These are phyloP conservation scores for Ctena decussata DNA, from an alignment of 2,888 invertebrate species.

Conservation along the genomic window DNA sequence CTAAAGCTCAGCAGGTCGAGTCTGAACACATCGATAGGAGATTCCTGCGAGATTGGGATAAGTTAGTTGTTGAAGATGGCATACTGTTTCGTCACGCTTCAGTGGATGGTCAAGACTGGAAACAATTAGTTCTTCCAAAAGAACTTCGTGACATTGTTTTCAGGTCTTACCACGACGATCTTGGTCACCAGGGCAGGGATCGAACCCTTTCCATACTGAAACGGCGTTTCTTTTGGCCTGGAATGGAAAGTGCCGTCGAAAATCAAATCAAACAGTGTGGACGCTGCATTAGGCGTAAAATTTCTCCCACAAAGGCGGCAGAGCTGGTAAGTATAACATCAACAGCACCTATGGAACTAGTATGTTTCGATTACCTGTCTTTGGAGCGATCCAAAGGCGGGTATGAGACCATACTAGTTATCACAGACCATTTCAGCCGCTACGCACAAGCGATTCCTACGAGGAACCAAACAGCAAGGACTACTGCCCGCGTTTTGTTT, in stretches of 20 bases:
- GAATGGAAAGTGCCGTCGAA: conserved; percentile 18
- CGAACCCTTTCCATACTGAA: background rate
- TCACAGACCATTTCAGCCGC: conserved; percentile 14
- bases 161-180: conserved; percentile 4
- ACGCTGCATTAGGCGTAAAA: conserved; percentile 25
- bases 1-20: background rate
- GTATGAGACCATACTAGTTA: conserved; percentile 3
- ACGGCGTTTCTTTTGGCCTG: conserved; percentile 26
- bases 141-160: background rate
- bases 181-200: conserved; percentile 24
- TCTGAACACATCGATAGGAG: background rate
- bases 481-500: conserved; percentile 9
- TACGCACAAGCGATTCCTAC: conserved; percentile 11
- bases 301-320: background rate
- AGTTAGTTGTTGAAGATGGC: background rate
- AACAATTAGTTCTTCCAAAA: background rate
- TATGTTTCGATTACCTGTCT: conserved; percentile 28
- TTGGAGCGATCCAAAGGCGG: background rate
- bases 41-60: background rate
- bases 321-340: conserved; percentile 6
- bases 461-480: background rate
- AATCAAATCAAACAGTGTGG: conserved; percentile 19
- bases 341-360: conserved; percentile 23
- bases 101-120: background rate
- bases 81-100: background rate